phyloP scores from a whole-genome alignment of 1,140 invertebrate species.

The Phenacoccus solenopsis region DNA sequence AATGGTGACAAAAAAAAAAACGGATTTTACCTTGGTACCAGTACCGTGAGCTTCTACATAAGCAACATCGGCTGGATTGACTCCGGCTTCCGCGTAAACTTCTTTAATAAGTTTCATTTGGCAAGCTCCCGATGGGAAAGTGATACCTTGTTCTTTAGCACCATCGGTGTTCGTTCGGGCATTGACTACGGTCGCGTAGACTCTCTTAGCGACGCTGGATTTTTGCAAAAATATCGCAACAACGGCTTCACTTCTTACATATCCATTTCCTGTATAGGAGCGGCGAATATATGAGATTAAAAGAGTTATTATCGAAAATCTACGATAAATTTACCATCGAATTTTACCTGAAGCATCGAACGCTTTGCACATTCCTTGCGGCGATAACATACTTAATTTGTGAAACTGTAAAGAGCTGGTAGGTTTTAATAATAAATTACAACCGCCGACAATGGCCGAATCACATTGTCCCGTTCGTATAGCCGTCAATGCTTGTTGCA shows the following conservation, averaged over 20 bases:
- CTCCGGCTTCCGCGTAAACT: slow-evolving; percentile 63
- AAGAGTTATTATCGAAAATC: too few relatives aligned
- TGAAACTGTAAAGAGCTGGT: slow-evolving; percentile 85
- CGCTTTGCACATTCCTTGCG: slow-evolving; percentile 76
- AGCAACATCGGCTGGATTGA: slow-evolving; percentile 65
- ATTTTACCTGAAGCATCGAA: slow-evolving; percentile 69
- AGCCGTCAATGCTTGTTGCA: slow-evolving; percentile 71
- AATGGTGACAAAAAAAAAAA: neutral
- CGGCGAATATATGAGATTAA: too few relatives aligned
- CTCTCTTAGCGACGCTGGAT: slow-evolving; percentile 52
- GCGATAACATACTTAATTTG: slow-evolving; percentile 76
- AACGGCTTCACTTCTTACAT: slow-evolving; percentile 80
- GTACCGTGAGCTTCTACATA: slow-evolving; percentile 96
- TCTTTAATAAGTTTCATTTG: slow-evolving; percentile 77
- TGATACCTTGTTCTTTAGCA: slow-evolving; percentile 77
- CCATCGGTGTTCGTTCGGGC: slow-evolving; percentile 83
- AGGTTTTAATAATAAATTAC: slow-evolving; percentile 66
- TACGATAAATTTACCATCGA: too few relatives aligned
- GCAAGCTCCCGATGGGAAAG: slow-evolving; percentile 74
- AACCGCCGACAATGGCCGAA: slow-evolving; percentile 79
- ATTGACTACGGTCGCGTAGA: slow-evolving; percentile 77
- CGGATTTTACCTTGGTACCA: slow-evolving; percentile 61
- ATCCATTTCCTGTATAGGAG: slow-evolving; percentile 56
- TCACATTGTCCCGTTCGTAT: slow-evolving; percentile 80
- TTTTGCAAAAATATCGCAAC: slow-evolving; percentile 72